Base-by-base conservation (phyloP, 2,888 invertebrate species). In the Phortica okadai region DNA sequence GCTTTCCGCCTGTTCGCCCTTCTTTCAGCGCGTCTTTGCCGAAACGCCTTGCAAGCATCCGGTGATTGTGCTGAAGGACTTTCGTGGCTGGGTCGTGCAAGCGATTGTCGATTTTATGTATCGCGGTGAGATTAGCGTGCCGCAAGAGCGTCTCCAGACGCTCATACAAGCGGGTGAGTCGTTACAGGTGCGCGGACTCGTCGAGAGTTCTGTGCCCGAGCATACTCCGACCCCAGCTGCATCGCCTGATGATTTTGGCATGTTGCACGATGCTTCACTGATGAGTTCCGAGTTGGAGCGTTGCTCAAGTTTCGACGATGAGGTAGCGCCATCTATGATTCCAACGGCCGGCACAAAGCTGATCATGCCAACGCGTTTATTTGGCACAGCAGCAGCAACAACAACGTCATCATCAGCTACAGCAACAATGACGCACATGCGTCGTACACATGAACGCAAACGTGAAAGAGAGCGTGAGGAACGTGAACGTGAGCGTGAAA, bases 1-100 rank as follows among this genome's bases (percentile, higher is more conserved):
- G 76, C 94, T 98, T 70, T 97, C 97, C 83, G 97, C 97, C 74
- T 95, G 93, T 92, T 97, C 97, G 88, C 97, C 97, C 41, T 96
- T 97, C 90, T 97, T 98, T 92, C 95, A 96, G 89, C 93, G 95
- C 89, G 96, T 97, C 90, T 96, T 97, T 91, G 94, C 95, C 87
- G 97, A 97, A 90, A 97, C 97, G 88, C 97, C 97, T 75, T 97
- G 97, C 93, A 97, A 97, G 91, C 97, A 98, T 91, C 97, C 97
- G 62, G 96, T 97, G 84, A 97, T 98, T 89, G 97, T 97, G 83
- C 92, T 98, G 79, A 97, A 97, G 91, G 97, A 97, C 92, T 96
- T 97, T 91, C 94, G 94, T 87, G 96, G 95, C 82, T 96, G 96
- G 94, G 97, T 97, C 88, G 95, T 98, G 80, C 96, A 96, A 88